Base-by-base conservation (phyloP, 2,113 vertebrate species). In the Anolis sagrei region DNA sequence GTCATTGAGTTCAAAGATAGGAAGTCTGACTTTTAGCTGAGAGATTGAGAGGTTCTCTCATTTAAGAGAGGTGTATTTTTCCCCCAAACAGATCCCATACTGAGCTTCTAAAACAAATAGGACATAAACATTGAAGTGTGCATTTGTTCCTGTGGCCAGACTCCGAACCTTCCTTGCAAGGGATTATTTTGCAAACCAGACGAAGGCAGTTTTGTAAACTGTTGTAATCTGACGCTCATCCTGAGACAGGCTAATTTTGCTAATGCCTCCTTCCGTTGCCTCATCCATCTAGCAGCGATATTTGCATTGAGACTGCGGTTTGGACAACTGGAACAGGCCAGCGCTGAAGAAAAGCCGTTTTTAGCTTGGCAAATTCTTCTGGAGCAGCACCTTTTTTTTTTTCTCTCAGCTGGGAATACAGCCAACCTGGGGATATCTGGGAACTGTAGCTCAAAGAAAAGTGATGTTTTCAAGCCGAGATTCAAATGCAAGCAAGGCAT, bases 211-310 rank as follows among this genome's bases (percentile, higher is more conserved):
- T n/a, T 76, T n/a, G 48, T 80, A 3, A 88, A n/a, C 4, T 36
- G 39, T 18, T 25, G 36, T 85, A 44, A 83, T 54, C 69, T 44
- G 85, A 36, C 61, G 77, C 75, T 90, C 70, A 51, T 39, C n/a
- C 1, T 25, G 19, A 48, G 86, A 27, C 72, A 48, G 70, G 70
- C 74, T 86, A 8, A 81, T 91, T 90, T 91, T 86, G 76, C 11
- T 61, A 77, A 88, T 58, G 73, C 68, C n/a, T 83, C 27, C 19
- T 64, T 66, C 66, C 74, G 27, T 39, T 0, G 16, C 68, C 39
- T 49, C 36, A 54, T 21, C 77, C 78, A 54, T 21, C 77, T 76
- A 6, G 29, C 1, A 21, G 27, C 83, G 54, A 51, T 2, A 51
- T 10, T 87, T 76, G 39, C 86, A 36, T 73, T 70, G 13, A 13